Percentiles rank a stretch among this genome's conserved stretches.
phyloP scores from a whole-genome alignment of 2,113 vertebrate species.

The Leucoraja erinaceus region DNA sequence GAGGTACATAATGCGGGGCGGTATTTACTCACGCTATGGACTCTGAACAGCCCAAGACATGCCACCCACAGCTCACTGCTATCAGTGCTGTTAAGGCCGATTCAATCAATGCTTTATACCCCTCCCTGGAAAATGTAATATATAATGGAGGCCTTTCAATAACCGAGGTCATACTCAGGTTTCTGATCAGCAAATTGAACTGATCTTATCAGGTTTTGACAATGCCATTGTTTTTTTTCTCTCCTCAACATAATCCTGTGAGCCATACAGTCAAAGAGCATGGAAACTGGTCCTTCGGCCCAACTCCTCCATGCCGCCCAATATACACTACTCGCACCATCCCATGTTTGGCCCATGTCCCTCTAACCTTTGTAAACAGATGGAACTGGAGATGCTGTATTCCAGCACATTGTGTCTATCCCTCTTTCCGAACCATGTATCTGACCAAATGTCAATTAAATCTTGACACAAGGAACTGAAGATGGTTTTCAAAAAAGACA shows the following conservation, averaged over 20 bases:
- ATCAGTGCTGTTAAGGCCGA: background rate
- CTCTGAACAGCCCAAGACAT: slow-evolving; percentile 28
- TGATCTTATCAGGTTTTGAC: slow-evolving; percentile 34
- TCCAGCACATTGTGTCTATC: no score
- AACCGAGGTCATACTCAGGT: slow-evolving; percentile 28
- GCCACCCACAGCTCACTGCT: slow-evolving; percentile 26
- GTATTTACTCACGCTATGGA: slow-evolving; percentile 37
- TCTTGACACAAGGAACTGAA: no score
- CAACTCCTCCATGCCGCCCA: no score
- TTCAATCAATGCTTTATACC: background rate
- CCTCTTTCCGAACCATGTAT: no score
- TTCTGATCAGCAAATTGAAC: slow-evolving; percentile 18
- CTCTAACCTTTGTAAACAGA: no score
- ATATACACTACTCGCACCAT: no score
- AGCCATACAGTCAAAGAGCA: background rate
- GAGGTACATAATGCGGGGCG: slow-evolving; percentile 31
- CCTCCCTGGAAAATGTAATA: slow-evolving; percentile 21
- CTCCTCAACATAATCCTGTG: slow-evolving; percentile 8
- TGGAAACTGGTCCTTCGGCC: no score
- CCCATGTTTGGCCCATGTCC: no score
- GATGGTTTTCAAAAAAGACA: no score
- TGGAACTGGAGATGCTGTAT: no score
- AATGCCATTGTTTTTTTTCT: background rate
- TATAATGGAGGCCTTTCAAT: slow-evolving; percentile 36
- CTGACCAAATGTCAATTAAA: no score